phyloP scores from a whole-genome alignment of 1,140 invertebrate species.

The Ceratosolen solmsi region DNA sequence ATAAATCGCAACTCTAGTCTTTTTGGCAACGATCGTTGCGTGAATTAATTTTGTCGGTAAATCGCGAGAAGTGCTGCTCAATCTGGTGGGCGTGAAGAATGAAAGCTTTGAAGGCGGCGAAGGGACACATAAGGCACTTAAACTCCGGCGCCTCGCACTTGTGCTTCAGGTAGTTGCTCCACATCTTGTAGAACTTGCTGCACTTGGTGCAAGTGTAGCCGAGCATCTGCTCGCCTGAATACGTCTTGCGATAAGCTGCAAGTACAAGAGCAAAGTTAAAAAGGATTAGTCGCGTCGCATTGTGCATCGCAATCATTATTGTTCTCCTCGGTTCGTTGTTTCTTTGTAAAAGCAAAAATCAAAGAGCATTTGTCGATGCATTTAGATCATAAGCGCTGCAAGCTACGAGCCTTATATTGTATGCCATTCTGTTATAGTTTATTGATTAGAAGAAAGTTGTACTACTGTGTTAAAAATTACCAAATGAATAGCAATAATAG shows the following conservation, averaged over 20 bases:
- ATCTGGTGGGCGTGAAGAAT: slow-evolving; percentile 72
- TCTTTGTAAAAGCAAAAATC: background rate
- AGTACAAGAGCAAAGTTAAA: slow-evolving; percentile 54
- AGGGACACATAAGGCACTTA: slow-evolving; percentile 71
- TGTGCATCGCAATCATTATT: no score
- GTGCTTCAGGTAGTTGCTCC: slow-evolving; percentile 74
- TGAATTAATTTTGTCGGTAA: slow-evolving; percentile 23
- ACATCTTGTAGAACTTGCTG: slow-evolving; percentile 75
- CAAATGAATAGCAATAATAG: background rate
- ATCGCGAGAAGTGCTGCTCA: slow-evolving; percentile 65
- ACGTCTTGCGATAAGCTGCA: slow-evolving; percentile 73
- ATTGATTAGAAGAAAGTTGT: slow-evolving; percentile 8
- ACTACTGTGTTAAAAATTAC: slow-evolving; percentile 6
- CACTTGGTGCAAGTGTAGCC: slow-evolving; percentile 73
- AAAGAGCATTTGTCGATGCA: background rate
- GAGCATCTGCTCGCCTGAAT: slow-evolving; percentile 72
- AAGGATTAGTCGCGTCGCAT: background rate
- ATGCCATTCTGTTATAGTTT: background rate
- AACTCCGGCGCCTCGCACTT: slow-evolving; percentile 73
- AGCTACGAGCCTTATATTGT: slow-evolving; percentile 9
- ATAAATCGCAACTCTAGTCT: background rate
- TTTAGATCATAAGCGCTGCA: background rate
- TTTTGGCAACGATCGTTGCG: slow-evolving; percentile 2
- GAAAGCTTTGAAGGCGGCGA: slow-evolving; percentile 73
- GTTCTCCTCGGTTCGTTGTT: background rate